Evolutionary conservation across 2,797 vertebrate species (phyloP).

Genomic region (Salarias fasciatus): DNA sequence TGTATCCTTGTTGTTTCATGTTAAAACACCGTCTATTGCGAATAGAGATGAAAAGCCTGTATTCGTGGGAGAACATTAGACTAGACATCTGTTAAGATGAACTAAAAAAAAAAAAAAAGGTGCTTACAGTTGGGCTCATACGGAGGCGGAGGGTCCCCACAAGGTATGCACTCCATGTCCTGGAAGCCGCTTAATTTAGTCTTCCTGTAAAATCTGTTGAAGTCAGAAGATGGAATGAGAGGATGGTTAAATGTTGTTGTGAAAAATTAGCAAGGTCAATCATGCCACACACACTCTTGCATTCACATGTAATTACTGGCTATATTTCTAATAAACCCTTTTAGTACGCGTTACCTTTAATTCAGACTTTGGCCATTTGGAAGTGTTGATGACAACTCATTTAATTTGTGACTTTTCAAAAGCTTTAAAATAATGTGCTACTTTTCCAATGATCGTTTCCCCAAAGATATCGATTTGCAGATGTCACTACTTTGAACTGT

Average conservation of each 20-base stretch:
- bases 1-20: slow-evolving; percentile 58
- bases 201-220: slow-evolving; percentile 93
- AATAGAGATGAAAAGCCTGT: slow-evolving; percentile 34
- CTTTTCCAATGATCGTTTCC: too few relatives aligned
- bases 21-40: slow-evolving; percentile 48
- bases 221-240: slow-evolving; percentile 25
- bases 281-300: too few relatives aligned
- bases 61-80: slow-evolving; percentile 43
- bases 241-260: background rate
- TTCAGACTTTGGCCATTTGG: too few relatives aligned
- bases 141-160: slow-evolving; percentile 94
- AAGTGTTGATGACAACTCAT: too few relatives aligned
- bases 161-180: slow-evolving; percentile 97
- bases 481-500: too few relatives aligned
- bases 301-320: too few relatives aligned
- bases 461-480: too few relatives aligned
- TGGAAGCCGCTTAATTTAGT: slow-evolving; percentile 97
- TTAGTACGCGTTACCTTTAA: too few relatives aligned
- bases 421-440: too few relatives aligned
- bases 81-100: slow-evolving; percentile 26
- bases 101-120: slow-evolving; percentile 38
- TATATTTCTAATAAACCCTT: too few relatives aligned
- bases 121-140: slow-evolving; percentile 97
- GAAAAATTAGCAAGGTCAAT: too few relatives aligned
- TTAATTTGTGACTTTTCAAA: too few relatives aligned